Conservation (phyloP, 2,888 invertebrate species). For the Elysia crispata region DNA sequence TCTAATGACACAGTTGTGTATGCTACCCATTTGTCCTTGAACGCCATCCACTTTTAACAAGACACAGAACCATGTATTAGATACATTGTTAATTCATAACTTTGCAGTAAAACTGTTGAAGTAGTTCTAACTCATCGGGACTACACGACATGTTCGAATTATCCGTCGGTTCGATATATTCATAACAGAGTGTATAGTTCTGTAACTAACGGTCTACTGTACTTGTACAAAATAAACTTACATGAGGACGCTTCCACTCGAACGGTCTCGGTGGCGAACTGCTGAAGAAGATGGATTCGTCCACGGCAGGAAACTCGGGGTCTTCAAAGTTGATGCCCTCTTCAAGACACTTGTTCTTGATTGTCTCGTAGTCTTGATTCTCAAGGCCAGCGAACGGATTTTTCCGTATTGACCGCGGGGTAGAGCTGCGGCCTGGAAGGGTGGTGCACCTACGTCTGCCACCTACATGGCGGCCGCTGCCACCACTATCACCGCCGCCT, state of each 20-base stretch:
- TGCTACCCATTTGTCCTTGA: too few species aligned
- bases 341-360: constrained; percentile 85
- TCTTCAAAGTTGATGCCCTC: constrained; percentile 91
- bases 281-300: constrained; percentile 91
- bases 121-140: too few species aligned
- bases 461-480: not conserved
- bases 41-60: too few species aligned
- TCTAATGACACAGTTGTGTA: too few species aligned
- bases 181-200: too few species aligned
- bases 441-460: constrained; percentile 34
- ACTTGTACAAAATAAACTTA: too few species aligned
- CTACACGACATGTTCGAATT: too few species aligned
- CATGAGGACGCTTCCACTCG: constrained; percentile 93
- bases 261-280: constrained; percentile 89
- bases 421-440: constrained; percentile 44
- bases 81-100: too few species aligned
- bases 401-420: constrained; percentile 44
- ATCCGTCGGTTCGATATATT: too few species aligned
- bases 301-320: constrained; percentile 90
- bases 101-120: too few species aligned
- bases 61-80: too few species aligned
- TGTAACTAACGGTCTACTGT: too few species aligned
- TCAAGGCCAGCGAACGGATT: constrained; percentile 62
- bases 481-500: constrained; percentile 51
- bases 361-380: constrained; percentile 93